Evolutionary conservation across 2,797 vertebrate genomes (phyloP).

Genomic region (Coregonus ussuriensis): DNA sequence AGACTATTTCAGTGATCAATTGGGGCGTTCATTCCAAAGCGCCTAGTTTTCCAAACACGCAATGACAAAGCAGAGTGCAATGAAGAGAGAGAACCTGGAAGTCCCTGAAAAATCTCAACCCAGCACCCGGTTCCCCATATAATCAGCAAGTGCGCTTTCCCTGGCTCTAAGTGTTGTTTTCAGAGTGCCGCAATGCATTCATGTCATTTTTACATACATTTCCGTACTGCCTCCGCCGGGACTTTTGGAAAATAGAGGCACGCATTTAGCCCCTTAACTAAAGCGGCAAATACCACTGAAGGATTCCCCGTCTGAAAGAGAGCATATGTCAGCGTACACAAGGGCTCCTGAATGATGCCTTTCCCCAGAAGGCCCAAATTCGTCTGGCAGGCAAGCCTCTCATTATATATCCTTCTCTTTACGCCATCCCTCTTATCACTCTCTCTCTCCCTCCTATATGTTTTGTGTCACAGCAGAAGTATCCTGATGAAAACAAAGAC

Average conservation of each 20-base stretch:
- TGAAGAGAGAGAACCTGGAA: conserved; percentile 16
- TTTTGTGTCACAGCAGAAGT: conserved; percentile 76
- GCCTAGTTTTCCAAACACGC: neutral
- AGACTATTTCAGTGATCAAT: conserved; percentile 2
- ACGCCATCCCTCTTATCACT: neutral
- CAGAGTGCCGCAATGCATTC: conserved; percentile 15
- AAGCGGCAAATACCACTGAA: conserved; percentile 40
- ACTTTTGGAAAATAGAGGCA: conserved; percentile 31
- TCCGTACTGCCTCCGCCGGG: conserved; percentile 28
- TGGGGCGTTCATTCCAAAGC: neutral
- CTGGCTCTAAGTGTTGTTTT: conserved; percentile 23
- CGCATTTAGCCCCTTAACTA: conserved; percentile 38
- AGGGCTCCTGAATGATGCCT: conserved; percentile 39
- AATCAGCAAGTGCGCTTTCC: neutral
- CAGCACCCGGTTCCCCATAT: conserved; percentile 7
- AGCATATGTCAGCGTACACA: conserved; percentile 28
- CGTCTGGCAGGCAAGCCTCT: conserved; percentile 25
- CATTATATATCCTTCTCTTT: conserved; percentile 16
- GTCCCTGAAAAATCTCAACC: conserved; percentile 7
- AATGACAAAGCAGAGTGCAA: conserved; percentile 24
- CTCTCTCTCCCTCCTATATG: conserved; percentile 6
- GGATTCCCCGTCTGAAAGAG: conserved; percentile 29
- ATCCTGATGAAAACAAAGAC: conserved; percentile 89
- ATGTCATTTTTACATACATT: conserved; percentile 39
- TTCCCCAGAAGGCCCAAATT: conserved; percentile 29